Evolutionary conservation across 23 tunicate species (phyloP).

Genomic region (Styela clava): DNA sequence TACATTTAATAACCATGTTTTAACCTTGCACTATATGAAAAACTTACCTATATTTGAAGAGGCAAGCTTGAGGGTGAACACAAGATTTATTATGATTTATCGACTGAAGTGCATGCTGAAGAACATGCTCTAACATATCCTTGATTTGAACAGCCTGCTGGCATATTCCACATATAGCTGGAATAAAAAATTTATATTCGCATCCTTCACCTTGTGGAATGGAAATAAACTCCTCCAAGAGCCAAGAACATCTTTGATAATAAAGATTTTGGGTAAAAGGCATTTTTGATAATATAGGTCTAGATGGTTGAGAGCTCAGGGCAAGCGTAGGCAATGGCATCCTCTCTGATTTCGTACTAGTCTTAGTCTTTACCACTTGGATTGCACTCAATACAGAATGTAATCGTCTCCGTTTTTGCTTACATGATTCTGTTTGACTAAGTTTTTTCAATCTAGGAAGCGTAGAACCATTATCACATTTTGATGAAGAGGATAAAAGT

Average conservation of each 20-base stretch:
- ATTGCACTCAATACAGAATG: neutral
- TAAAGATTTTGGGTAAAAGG: too few species aligned
- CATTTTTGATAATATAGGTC: neutral
- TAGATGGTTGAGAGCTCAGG: too few species aligned
- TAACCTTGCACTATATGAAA: too few species aligned
- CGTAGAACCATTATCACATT: neutral
- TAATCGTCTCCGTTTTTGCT: neutral
- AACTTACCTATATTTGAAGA: too few species aligned
- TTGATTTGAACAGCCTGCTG: neutral
- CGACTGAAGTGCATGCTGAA: too few species aligned
- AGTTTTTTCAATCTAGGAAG: neutral
- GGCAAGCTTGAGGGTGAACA: too few species aligned
- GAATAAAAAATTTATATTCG: neutral
- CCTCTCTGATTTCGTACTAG: neutral
- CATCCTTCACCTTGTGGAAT: neutral
- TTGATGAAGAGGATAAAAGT: neutral
- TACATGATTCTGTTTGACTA: neutral
- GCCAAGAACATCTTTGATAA: neutral
- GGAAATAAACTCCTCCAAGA: neutral
- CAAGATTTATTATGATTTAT: too few species aligned
- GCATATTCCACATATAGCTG: neutral
- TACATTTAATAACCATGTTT: too few species aligned
- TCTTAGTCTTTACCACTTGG: neutral
- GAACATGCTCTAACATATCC: neutral
- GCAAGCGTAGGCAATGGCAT: neutral